A percentile compares a stretch with the other conserved stretches of the same genome.
phyloP scores from a whole-genome alignment of 2,888 invertebrate species.

The Oxystoma pomonae region DNA sequence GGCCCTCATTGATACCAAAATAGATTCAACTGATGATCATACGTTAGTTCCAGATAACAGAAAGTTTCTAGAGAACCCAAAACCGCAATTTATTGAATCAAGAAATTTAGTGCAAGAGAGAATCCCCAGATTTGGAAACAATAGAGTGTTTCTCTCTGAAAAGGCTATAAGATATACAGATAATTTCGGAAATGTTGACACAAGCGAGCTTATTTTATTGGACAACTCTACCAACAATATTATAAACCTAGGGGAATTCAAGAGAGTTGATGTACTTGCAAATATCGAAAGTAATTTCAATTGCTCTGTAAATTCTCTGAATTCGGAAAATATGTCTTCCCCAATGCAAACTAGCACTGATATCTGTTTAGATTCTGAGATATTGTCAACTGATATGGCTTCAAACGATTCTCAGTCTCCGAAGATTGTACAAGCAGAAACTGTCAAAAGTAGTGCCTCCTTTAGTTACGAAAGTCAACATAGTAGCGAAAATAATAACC shows the following conservation, averaged over 20 bases:
- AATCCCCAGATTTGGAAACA: background rate
- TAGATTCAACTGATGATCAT: background rate
- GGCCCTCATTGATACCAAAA: background rate
- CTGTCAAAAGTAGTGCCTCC: slow-evolving; percentile 18
- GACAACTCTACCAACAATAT: slow-evolving; percentile 40
- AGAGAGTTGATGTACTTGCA: slow-evolving; percentile 34
- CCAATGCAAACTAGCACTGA: slow-evolving; percentile 52
- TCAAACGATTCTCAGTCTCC: slow-evolving; percentile 50
- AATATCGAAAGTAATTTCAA: slow-evolving; percentile 42
- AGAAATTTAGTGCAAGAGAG: background rate
- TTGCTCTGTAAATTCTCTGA: slow-evolving; percentile 47
- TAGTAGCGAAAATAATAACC: slow-evolving; percentile 16
- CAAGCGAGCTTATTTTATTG: slow-evolving; percentile 34
- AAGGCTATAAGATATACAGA: slow-evolving; percentile 23
- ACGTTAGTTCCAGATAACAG: background rate
- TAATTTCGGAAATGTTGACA: slow-evolving; percentile 29
- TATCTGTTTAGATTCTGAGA: slow-evolving; percentile 47
- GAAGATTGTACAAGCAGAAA: slow-evolving; percentile 35
- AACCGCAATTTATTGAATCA: too few relatives aligned
- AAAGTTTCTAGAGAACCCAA: background rate
- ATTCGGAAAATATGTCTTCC: slow-evolving; percentile 48
- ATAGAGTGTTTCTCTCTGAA: background rate
- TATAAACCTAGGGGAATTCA: slow-evolving; percentile 38
- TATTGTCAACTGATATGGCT: slow-evolving; percentile 44
- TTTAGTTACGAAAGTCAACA: slow-evolving; percentile 26